Conservation (phyloP, 2,888 invertebrate genomes). For the Troides oblongomaculatus region DNA sequence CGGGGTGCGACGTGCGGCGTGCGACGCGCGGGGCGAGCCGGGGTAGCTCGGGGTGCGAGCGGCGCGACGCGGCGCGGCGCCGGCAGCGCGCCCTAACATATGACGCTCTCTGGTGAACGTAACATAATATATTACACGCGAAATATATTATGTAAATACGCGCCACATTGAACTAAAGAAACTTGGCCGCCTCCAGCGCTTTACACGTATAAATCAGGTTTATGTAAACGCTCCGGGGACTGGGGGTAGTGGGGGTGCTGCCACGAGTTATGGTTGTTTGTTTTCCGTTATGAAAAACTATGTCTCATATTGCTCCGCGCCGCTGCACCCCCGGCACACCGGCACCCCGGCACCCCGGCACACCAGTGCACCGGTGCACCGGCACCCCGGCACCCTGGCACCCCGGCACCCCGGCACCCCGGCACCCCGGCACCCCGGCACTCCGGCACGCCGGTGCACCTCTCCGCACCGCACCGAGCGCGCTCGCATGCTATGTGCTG, state of each 20-base stretch:
- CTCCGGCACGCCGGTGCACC: not conserved
- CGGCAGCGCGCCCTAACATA: slow-evolving; percentile 36
- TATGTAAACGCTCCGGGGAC: slow-evolving; percentile 33
- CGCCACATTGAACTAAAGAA: slow-evolving; percentile 45
- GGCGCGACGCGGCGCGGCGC: slow-evolving; percentile 1
- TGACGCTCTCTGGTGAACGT: slow-evolving; percentile 41
- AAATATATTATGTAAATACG: slow-evolving; percentile 63
- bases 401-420: not conserved
- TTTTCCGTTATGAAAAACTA: slow-evolving; percentile 40
- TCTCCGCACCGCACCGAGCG: not conserved
- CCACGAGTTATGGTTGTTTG: slow-evolving; percentile 36
- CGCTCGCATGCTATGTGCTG: too few species aligned
- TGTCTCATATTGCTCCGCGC: slow-evolving; percentile 31
- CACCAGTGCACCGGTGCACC: too few species aligned
- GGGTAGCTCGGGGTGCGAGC: too few species aligned
- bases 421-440: too few species aligned
- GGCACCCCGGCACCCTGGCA: not conserved
- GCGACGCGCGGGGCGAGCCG: not conserved
- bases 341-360: too few species aligned
- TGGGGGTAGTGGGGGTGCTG: slow-evolving; percentile 37
- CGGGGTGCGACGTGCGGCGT: too few species aligned
- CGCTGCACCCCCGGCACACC: slow-evolving; percentile 1
- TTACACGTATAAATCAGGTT: slow-evolving; percentile 55
- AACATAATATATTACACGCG: slow-evolving; percentile 52
- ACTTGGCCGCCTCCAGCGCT: slow-evolving; percentile 37